Conservation (phyloP, 2,113 vertebrate genomes). For the Numenius arquata region DNA sequence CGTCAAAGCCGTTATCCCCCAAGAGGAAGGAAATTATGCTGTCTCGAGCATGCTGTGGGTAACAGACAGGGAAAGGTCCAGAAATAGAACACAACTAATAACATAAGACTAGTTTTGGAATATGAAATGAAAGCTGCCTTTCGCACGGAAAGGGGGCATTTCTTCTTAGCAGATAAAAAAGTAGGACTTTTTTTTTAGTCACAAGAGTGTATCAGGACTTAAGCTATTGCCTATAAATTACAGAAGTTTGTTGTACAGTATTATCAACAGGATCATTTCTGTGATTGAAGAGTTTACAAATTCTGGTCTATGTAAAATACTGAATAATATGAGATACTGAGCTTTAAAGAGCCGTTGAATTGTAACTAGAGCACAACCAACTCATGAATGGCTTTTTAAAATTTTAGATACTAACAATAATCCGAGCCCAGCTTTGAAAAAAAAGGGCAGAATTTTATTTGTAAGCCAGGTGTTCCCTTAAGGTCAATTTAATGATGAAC, state of each 20-base stretch:
- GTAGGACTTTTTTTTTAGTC: not conserved
- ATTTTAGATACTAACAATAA: not conserved
- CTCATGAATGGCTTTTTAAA: not conserved
- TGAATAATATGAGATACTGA: not conserved
- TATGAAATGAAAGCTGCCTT: not conserved
- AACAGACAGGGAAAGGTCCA: not conserved
- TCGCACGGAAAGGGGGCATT: not conserved
- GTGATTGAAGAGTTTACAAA: not conserved
- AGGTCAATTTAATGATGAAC: not conserved
- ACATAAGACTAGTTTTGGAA: not conserved
- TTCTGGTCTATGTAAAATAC: not conserved
- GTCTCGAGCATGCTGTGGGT: not conserved
- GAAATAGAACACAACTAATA: slow-evolving; percentile 23
- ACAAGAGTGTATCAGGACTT: not conserved
- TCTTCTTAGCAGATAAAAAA: not conserved
- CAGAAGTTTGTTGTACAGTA: not conserved
- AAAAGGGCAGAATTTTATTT: not conserved
- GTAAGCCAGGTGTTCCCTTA: not conserved
- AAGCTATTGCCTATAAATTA: not conserved
- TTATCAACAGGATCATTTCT: not conserved
- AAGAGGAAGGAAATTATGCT: not conserved
- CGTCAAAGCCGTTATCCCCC: slow-evolving; percentile 14
- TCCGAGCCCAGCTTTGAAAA: not conserved
- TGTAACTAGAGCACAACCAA: not conserved
- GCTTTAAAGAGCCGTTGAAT: not conserved